Evolutionary conservation across 2,113 vertebrate species (phyloP).

Genomic region (Saccopteryx bilineata): DNA sequence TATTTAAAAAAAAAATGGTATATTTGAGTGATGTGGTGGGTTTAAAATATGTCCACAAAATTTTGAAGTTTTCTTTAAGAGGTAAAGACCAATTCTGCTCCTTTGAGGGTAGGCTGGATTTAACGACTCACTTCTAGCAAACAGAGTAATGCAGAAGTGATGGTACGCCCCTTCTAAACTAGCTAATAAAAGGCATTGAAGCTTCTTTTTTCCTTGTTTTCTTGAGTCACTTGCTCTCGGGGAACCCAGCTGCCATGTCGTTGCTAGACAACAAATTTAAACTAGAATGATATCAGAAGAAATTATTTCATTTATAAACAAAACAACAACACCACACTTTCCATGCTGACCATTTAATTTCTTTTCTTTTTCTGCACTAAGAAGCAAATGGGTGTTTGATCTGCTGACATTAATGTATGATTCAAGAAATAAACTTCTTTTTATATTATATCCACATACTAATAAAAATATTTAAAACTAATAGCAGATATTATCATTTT

Average conservation of each 20-base stretch:
- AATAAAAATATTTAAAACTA: slow-evolving; percentile 55
- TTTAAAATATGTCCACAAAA: slow-evolving; percentile 26
- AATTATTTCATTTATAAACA: slow-evolving; percentile 54
- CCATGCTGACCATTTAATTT: slow-evolving; percentile 21
- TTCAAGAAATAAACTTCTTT: slow-evolving; percentile 48
- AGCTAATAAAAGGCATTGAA: not conserved
- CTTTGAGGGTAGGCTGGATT: not conserved
- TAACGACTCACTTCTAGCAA: not conserved
- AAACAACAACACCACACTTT: slow-evolving; percentile 51
- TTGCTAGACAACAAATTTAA: not conserved
- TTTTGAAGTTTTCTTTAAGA: slow-evolving; percentile 32
- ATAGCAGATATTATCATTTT: slow-evolving; percentile 42
- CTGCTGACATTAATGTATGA: slow-evolving; percentile 42
- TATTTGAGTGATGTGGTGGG: not conserved
- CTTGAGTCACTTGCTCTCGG: not conserved
- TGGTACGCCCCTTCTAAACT: not conserved
- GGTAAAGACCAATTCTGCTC: not conserved
- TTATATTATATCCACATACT: slow-evolving; percentile 31
- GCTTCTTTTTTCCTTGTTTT: not conserved
- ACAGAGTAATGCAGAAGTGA: not conserved
- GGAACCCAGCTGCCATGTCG: not conserved
- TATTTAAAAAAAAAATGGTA: not conserved
- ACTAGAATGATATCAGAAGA: slow-evolving; percentile 46
- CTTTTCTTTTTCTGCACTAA: slow-evolving; percentile 50
- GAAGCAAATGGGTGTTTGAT: slow-evolving; percentile 29